Conservation (phyloP, 2,797 vertebrate species). For the Chanos chanos region DNA sequence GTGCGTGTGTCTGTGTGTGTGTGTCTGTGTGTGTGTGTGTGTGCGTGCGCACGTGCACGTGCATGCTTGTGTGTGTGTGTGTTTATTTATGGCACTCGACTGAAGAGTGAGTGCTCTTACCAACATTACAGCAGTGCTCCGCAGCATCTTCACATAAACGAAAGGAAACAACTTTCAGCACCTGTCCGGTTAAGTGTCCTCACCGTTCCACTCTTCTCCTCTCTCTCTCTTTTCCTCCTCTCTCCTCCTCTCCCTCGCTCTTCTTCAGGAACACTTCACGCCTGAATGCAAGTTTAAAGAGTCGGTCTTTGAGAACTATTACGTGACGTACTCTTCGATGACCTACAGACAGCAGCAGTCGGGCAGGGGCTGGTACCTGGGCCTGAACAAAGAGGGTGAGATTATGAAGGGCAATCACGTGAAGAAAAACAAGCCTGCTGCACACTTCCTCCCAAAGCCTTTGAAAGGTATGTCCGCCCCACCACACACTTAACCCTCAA, state of each 20-base stretch:
- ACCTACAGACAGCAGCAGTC: conserved; percentile 98
- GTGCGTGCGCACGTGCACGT: neutral
- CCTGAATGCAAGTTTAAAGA: conserved; percentile 99
- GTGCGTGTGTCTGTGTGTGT: neutral
- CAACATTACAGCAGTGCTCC: neutral
- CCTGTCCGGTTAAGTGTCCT: conserved; percentile 1
- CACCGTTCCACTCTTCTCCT: conserved; percentile 2
- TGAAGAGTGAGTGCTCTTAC: neutral
- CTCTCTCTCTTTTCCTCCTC: neutral
- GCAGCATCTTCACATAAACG: neutral
- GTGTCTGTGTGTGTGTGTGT: neutral
- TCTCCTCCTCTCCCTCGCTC: conserved; percentile 23
- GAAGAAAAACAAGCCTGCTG: conserved; percentile 98
- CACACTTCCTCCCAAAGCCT: conserved; percentile 98
- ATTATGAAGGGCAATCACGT: conserved; percentile 99
- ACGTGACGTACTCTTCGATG: conserved; percentile 99
- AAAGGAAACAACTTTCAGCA: neutral
- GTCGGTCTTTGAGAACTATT: conserved; percentile 99
- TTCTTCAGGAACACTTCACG: conserved; percentile 94
- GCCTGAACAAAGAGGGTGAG: conserved; percentile 98
- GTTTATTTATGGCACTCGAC: neutral
- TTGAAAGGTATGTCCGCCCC: conserved; percentile 84
- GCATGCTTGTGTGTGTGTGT: neutral
- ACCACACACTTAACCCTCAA: neutral
- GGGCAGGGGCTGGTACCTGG: conserved; percentile 97